Percentiles rank a stretch among this genome's conserved stretches.
These are phyloP conservation scores for Ligdia adustata DNA, from an alignment of 2,888 invertebrate genomes.

Conservation along the genomic window DNA sequence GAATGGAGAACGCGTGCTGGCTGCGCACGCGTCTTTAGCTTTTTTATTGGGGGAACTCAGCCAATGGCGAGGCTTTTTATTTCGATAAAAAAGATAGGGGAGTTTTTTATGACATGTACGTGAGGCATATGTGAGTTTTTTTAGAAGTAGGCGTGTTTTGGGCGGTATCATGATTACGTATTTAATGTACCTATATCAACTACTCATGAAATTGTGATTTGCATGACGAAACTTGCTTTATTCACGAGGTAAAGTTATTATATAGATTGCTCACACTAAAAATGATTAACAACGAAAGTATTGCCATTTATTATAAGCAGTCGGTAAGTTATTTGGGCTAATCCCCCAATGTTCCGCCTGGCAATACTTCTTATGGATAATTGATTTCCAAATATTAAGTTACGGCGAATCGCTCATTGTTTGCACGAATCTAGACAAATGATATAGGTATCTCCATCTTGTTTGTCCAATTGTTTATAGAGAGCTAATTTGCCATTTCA, in stretches of 20 bases:
- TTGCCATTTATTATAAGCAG: constrained; percentile 40
- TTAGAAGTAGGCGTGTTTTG: constrained; percentile 53
- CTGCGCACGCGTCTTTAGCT: constrained; percentile 71
- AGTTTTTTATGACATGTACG: constrained; percentile 60
- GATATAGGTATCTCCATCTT: constrained; percentile 60
- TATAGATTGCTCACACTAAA: no score
- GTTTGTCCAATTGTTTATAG: constrained; percentile 47
- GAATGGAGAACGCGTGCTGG: constrained; percentile 69
- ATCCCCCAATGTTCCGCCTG: constrained; percentile 62
- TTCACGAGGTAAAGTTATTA: no score
- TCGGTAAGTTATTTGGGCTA: no score
- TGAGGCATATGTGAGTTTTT: constrained; percentile 49
- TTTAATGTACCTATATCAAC: no score
- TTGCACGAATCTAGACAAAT: constrained; percentile 51
- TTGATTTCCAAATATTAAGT: constrained; percentile 78
- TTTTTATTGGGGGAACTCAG: constrained; percentile 70
- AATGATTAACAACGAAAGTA: constrained; percentile 6
- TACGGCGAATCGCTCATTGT: constrained; percentile 57
- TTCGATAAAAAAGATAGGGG: constrained; percentile 69
- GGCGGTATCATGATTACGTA: constrained; percentile 8
- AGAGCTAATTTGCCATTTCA: constrained; percentile 31
- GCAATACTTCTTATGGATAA: constrained; percentile 67
- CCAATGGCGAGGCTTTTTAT: constrained; percentile 67
- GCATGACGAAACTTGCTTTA: no score
- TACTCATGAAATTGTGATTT: no score